A percentile compares a stretch with the other conserved stretches of the same genome.
These are phyloP conservation scores for Notospermus geniculatus DNA, from an alignment of 1,140 invertebrate genomes.

Conservation along the genomic window DNA sequence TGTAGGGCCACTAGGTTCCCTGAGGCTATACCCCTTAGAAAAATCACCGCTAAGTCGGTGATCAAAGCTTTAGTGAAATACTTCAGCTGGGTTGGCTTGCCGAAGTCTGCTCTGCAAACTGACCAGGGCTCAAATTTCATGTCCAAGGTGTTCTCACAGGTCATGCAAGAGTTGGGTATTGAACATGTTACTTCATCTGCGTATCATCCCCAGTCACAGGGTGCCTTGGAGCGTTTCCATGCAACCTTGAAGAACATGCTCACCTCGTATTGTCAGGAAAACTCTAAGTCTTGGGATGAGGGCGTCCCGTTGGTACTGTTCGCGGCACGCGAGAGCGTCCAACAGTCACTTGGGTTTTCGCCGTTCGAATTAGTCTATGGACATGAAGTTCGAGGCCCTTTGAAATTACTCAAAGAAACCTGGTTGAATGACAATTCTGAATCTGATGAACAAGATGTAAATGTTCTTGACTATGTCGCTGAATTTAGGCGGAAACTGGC, in stretches of 20 bases:
- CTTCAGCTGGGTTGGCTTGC: slow-evolving; percentile 15
- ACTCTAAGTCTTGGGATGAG: slow-evolving; percentile 9
- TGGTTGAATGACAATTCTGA: neutral
- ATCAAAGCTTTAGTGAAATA: slow-evolving; percentile 14
- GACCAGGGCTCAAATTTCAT: slow-evolving; percentile 25
- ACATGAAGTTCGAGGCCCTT: neutral
- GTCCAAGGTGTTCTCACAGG: slow-evolving; percentile 12
- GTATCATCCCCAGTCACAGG: slow-evolving; percentile 10
- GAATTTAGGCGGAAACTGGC: neutral
- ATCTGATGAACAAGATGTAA: neutral
- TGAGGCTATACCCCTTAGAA: slow-evolving; percentile 25
- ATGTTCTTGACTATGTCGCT: slow-evolving; percentile 4
- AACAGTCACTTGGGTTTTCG: slow-evolving; percentile 12
- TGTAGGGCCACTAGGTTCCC: slow-evolving; percentile 24
- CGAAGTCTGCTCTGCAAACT: slow-evolving; percentile 14
- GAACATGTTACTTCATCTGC: too few relatives aligned
- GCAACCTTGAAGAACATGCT: too few relatives aligned
- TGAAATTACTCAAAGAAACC: too few relatives aligned
- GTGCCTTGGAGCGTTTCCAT: too few relatives aligned
- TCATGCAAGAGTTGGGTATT: too few relatives aligned
- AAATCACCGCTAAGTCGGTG: too few relatives aligned
- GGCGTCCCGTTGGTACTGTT: too few relatives aligned
- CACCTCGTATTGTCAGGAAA: slow-evolving; percentile 11
- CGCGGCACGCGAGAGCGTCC: neutral
- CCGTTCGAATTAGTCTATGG: slow-evolving; percentile 9